Conservation (phyloP, 2,797 vertebrate species). For the Knipowitschia caucasica region DNA sequence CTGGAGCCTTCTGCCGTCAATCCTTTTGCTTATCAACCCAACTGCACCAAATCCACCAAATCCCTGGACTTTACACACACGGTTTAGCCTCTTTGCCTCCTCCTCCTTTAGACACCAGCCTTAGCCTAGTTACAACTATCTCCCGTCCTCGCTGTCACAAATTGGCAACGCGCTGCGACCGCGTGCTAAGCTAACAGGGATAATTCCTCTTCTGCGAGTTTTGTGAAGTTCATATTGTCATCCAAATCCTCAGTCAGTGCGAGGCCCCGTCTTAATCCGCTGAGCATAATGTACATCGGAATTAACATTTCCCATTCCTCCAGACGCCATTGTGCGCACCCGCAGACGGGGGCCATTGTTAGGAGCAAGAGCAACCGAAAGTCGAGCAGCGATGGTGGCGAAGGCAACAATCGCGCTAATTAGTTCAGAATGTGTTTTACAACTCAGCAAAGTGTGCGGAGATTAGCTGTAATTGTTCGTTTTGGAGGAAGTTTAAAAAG, state of each 20-base stretch:
- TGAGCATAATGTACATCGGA: slow-evolving; percentile 44
- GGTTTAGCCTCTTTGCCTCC: slow-evolving; percentile 9
- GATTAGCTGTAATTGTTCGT: slow-evolving; percentile 11
- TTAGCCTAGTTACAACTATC: slow-evolving; percentile 1
- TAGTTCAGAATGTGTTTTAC: slow-evolving; percentile 15
- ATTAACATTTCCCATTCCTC: slow-evolving; percentile 58
- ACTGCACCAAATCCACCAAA: slow-evolving; percentile 11
- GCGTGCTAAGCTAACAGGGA: slow-evolving; percentile 38
- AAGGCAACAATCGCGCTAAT: slow-evolving; percentile 24
- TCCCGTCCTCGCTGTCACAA: slow-evolving; percentile 10
- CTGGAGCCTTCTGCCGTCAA: background rate
- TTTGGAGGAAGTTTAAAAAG: background rate
- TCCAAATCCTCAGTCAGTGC: slow-evolving; percentile 50
- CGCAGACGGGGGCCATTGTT: slow-evolving; percentile 31
- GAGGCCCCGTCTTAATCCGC: slow-evolving; percentile 55
- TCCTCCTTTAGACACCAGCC: slow-evolving; percentile 8
- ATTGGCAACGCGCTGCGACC: slow-evolving; percentile 18
- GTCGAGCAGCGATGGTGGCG: slow-evolving; percentile 19
- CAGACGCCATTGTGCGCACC: slow-evolving; percentile 41
- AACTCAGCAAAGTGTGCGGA: slow-evolving; percentile 12
- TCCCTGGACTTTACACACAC: slow-evolving; percentile 7
- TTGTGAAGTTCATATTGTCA: slow-evolving; percentile 50
- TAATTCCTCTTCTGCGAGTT: slow-evolving; percentile 46
- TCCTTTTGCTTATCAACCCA: slow-evolving; percentile 11
- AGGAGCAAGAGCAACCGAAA: slow-evolving; percentile 28